A percentile compares a stretch with the other conserved stretches of the same genome.
Conservation (phyloP, 2,888 invertebrate genomes). For the Pyralis farinalis region DNA sequence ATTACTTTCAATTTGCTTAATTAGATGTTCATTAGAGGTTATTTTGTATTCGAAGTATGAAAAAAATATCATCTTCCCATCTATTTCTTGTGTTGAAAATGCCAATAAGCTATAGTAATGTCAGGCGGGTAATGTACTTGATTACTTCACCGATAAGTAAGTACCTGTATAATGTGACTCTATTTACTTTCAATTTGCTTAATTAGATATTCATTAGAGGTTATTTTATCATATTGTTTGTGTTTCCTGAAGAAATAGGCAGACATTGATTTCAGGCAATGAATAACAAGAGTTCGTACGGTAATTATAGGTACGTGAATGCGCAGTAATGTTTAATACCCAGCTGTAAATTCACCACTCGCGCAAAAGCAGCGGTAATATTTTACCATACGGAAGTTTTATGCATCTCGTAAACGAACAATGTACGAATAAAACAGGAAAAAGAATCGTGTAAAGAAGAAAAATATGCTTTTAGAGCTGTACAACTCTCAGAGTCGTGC, state of each 20-base stretch:
- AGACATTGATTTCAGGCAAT: background rate
- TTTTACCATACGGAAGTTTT: slow-evolving; percentile 41
- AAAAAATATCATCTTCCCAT: no score
- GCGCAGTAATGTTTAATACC: background rate
- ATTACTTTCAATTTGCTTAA: no score
- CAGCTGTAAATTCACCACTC: slow-evolving; percentile 11
- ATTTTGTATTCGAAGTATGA: no score
- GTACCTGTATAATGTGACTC: no score
- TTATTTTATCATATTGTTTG: no score
- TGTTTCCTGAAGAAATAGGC: background rate
- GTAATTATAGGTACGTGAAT: slow-evolving; percentile 3
- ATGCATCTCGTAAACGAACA: slow-evolving; percentile 36
- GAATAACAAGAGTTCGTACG: background rate
- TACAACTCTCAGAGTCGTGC: slow-evolving; percentile 17
- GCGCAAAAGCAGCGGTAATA: slow-evolving; percentile 27
- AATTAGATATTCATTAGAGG: no score
- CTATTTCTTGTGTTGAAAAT: no score
- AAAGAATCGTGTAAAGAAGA: slow-evolving; percentile 28
- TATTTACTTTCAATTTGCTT: no score
- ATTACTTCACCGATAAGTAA: no score
- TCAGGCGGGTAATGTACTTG: no score
- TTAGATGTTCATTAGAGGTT: no score
- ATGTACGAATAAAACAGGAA: slow-evolving; percentile 26
- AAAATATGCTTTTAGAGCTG: slow-evolving; percentile 41
- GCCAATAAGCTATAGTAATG: no score